These are phyloP conservation scores for Nyleta sp. DNA, from an alignment of 2,888 invertebrate species.

Conservation along the genomic window DNA sequence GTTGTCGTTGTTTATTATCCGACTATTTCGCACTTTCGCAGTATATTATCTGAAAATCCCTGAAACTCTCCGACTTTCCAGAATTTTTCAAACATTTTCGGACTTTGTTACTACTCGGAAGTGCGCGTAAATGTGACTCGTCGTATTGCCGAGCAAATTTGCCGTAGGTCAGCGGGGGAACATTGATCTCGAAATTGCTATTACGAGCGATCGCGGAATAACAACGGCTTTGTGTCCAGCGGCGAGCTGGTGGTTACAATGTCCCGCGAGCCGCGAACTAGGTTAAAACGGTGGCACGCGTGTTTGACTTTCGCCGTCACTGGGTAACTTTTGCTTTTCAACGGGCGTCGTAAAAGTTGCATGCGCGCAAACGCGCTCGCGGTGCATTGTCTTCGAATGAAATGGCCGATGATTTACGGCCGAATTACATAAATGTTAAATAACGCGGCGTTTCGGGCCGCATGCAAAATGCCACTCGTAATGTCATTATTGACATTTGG, in stretches of 20 bases:
- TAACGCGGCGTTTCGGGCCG: no score
- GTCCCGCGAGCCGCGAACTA: slow-evolving; percentile 51
- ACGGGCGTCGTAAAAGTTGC: slow-evolving; percentile 54
- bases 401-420: slow-evolving; percentile 33
- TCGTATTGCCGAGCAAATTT: slow-evolving; percentile 35
- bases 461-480: slow-evolving; percentile 33
- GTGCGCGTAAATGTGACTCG: slow-evolving; percentile 41
- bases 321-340: slow-evolving; percentile 65
- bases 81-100: no score
- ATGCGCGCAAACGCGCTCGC: slow-evolving; percentile 17
- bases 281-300: slow-evolving; percentile 63
- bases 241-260: slow-evolving; percentile 53
- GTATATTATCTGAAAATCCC: no score
- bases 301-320: slow-evolving; percentile 64
- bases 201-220: slow-evolving; percentile 55
- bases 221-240: slow-evolving; percentile 60
- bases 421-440: no score
- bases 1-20: no score
- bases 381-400: slow-evolving; percentile 41
- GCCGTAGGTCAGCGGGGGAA: slow-evolving; percentile 58
- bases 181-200: slow-evolving; percentile 64
- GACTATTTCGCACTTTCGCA: no score
- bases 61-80: no score
- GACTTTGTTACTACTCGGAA: no score
- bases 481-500: slow-evolving; percentile 49